Conservation (phyloP, 2,888 invertebrate genomes). For the Drosophila mimica region DNA sequence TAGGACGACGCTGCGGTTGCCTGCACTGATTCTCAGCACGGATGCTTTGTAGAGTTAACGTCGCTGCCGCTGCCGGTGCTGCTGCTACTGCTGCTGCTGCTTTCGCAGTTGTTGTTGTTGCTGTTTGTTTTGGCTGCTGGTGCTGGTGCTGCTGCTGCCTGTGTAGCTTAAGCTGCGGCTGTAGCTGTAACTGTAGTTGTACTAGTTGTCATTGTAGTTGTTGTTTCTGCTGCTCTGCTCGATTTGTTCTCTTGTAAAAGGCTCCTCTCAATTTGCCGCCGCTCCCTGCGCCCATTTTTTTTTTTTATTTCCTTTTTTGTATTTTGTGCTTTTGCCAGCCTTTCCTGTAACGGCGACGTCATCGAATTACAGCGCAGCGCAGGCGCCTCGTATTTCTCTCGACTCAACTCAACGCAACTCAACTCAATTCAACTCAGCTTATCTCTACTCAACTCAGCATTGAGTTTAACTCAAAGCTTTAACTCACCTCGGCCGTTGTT, state of each 20-base stretch:
- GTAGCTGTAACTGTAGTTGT: constrained; percentile 34
- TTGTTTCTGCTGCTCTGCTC: constrained; percentile 30
- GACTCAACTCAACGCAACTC: neutral
- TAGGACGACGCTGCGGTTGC: constrained; percentile 63
- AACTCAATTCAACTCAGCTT: constrained; percentile 24
- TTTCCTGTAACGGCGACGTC: constrained; percentile 42
- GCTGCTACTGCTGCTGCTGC: constrained; percentile 3
- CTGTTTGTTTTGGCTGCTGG: constrained; percentile 30
- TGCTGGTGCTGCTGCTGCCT: constrained; percentile 13
- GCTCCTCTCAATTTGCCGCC: constrained; percentile 2
- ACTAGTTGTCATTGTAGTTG: constrained; percentile 32
- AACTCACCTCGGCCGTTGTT: constrained; percentile 62
- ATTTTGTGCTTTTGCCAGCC: constrained; percentile 66
- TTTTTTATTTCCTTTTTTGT: neutral
- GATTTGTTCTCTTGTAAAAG: constrained; percentile 45
- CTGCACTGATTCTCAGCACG: constrained; percentile 60
- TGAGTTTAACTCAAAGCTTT: constrained; percentile 55
- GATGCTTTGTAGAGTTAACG: constrained; percentile 53
- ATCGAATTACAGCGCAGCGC: constrained; percentile 38
- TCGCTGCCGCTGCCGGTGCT: constrained; percentile 25
- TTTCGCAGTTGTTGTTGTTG: constrained; percentile 14
- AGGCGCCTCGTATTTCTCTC: constrained; percentile 34
- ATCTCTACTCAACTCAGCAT: constrained; percentile 12
- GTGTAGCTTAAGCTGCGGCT: constrained; percentile 24
- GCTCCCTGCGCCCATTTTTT: constrained; percentile 7